A percentile compares a stretch with the other conserved stretches of the same genome.
These are phyloP conservation scores for Dasyprocta punctata DNA, from an alignment of 2,113 vertebrate species.

Conservation along the genomic window DNA sequence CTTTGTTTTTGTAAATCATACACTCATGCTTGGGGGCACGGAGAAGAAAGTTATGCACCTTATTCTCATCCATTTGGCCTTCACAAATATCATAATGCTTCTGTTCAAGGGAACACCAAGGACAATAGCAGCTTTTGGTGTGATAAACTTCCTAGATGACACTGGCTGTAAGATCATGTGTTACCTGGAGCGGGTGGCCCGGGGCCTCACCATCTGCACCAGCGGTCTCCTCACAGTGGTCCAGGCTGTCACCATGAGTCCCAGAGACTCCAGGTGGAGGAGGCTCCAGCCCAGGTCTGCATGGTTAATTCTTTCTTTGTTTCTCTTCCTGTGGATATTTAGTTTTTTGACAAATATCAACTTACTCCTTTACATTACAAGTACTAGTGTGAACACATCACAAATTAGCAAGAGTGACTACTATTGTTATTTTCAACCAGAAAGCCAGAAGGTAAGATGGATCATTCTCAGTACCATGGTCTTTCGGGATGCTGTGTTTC, in stretches of 20 bases:
- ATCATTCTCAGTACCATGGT: not conserved
- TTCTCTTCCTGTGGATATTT: not conserved
- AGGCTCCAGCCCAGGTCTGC: not conserved
- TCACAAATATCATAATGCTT: not conserved
- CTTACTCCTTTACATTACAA: not conserved
- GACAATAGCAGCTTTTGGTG: not conserved
- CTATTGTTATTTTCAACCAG: not conserved
- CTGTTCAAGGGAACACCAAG: not conserved
- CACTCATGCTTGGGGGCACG: not conserved
- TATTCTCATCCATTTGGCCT: not conserved
- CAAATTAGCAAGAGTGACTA: accelerated
- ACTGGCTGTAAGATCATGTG: not conserved
- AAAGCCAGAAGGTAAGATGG: not conserved
- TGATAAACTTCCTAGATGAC: not conserved
- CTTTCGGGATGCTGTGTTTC: not conserved
- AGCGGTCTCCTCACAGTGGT: not conserved
- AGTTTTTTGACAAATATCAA: not conserved
- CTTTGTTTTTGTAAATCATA: not conserved
- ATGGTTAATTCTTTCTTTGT: not conserved
- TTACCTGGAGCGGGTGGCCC: not conserved
- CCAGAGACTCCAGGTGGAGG: not conserved
- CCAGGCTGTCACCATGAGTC: not conserved
- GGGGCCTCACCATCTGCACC: not conserved
- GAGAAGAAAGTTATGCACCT: not conserved
- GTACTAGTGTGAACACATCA: not conserved